Base-by-base conservation (phyloP, 2,888 invertebrate genomes). In the Allolobophora icterica region DNA sequence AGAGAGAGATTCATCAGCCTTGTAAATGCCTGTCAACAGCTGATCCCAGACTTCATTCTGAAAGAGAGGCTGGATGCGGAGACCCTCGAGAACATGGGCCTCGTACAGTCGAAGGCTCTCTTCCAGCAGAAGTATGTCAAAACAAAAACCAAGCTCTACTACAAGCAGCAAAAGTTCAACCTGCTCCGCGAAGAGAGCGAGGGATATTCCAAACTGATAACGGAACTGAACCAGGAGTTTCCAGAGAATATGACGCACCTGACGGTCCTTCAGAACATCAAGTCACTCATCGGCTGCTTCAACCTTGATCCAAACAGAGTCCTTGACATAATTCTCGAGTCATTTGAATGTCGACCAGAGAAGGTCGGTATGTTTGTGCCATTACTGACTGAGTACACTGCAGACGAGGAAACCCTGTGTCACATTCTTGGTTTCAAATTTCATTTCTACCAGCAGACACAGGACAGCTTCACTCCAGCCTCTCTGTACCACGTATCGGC, bases 91-190 rank as follows among this genome's bases (percentile, higher is more conserved):
- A 98, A 98, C 96, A 97, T 98, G 92, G 98, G 98, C 40, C 97
- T 98, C 93, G 96, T 99, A 90, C 97, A 97, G 94, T 98, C 98
- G 94, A 97, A 97, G 95, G 93, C 93, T 71, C 93, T 93, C 24
- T 95, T 95, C 92, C 94, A 94, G 91, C 94, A 94, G 91, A 95
- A 98, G 98, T 99, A 98, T 95, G 99, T 99, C 94, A 98, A 98
- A 97, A 97, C 98, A 92, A 99, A 99, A 96, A 99, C 99, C 90
- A 98, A 98, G 96, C 96, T 99, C 94, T 99, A 98, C 95, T 99
- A 99, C 95, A 99, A 99, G 95, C 99, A 99, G 96, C 97, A 99
- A 94, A 99, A 99, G 95, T 99, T 99, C 95, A 99, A 99, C 96
- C 96, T 99, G 94, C 97, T 99, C 95, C 97, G 99, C 91, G 99